Evolutionary conservation across 2,113 vertebrate genomes (phyloP).

Genomic region (Cinclus mexicanus): DNA sequence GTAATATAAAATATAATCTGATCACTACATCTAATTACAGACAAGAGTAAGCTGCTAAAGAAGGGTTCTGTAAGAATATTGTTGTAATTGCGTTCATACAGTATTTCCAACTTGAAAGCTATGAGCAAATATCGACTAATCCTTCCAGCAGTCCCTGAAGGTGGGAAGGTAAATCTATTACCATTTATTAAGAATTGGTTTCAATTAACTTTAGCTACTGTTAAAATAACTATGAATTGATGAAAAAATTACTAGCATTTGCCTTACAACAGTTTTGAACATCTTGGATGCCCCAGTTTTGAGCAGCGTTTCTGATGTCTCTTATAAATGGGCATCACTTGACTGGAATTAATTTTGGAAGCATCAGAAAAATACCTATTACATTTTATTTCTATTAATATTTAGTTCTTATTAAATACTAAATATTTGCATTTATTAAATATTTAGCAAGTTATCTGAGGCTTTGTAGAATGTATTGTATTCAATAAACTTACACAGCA

Average conservation of each 20-base stretch:
- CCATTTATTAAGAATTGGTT: slow-evolving; percentile 62
- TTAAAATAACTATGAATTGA: slow-evolving; percentile 31
- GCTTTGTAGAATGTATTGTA: slow-evolving; percentile 38
- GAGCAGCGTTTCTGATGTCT: not conserved
- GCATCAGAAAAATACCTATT: not conserved
- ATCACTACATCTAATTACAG: slow-evolving; percentile 52
- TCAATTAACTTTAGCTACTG: slow-evolving; percentile 41
- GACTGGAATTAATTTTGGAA: not conserved
- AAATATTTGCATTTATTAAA: slow-evolving; percentile 60
- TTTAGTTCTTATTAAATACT: slow-evolving; percentile 54
- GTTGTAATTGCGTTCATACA: slow-evolving; percentile 40
- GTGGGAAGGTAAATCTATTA: slow-evolving; percentile 58
- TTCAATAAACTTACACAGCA: slow-evolving; percentile 36
- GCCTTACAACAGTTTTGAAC: not conserved
- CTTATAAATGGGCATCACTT: not conserved
- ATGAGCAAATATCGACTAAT: slow-evolving; percentile 58
- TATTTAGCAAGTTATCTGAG: slow-evolving; percentile 49
- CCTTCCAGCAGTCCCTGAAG: slow-evolving; percentile 13
- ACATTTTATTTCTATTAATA: slow-evolving; percentile 39
- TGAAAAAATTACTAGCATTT: not conserved
- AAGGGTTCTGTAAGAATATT: slow-evolving; percentile 31
- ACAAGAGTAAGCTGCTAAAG: slow-evolving; percentile 28
- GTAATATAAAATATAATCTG: slow-evolving; percentile 45
- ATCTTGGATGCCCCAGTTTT: not conserved
- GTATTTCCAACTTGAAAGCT: slow-evolving; percentile 51